Evolutionary conservation across 2,797 vertebrate genomes (phyloP), one percentile per base, ranked within the genome.

Genomic region (Pelochelys cantorii): DNA sequence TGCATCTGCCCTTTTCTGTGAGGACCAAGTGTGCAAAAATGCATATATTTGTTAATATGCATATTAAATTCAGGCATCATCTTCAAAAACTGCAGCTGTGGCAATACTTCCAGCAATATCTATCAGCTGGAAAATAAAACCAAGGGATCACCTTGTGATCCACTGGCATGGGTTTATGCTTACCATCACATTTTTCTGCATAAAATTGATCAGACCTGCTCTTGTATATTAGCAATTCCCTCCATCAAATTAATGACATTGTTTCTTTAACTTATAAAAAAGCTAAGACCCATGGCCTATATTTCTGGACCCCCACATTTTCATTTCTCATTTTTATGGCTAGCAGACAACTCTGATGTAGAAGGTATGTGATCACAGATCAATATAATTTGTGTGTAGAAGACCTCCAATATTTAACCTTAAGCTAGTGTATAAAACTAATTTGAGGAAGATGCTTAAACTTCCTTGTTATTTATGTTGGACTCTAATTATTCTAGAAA

Each of bases 401-500:
- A 81, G 23, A 75, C 57, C 75, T 94, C 55, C 17, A 93, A 93
- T 55, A 11, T 77, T 93, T 87, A 0, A 87, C 57, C 87, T 90
- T 81, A 91, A 56, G 79, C 57, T 57, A 15, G 59, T 57, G 17
- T 52, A 65, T 56, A 52, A 56, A 23, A 54, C 86, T 95, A 68
- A 68, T n/a, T 85, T 94, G 90, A 86, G 88, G 85, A 34, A 68
- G n/a, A 15, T 14, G 8, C 65, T 68, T 14, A 93, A 94, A 92
- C 83, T 55, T 29, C 0, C 75, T 81, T 31, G 57, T 53, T 94
- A 52, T 55, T 85, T 89, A 55, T 3, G 91, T 55, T 85, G 88
- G n/a, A 88, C 94, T 94, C 83, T 88, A 89, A 80, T 86, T 91
- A 91, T 83, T 86, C 93, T 11, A 53, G 81, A 91, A 68, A 88